Base-by-base conservation (phyloP, 2,113 vertebrate genomes). In the Gavialis gangeticus region DNA sequence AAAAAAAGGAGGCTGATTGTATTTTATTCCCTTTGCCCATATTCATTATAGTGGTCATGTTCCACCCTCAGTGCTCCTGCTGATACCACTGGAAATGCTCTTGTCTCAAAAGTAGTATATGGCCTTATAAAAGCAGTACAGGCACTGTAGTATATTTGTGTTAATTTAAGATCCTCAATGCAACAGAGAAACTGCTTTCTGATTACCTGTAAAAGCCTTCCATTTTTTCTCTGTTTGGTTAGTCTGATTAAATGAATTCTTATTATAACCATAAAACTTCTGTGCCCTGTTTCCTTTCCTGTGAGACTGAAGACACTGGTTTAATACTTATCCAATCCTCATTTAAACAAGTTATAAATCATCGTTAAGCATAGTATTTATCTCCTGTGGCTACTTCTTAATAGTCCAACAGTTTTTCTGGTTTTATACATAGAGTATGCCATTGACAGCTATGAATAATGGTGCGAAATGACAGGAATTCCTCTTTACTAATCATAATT, bases 201-300 rank as follows among this genome's bases (percentile, higher is more conserved):
- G 34, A 6, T 88, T 87, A 88, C 67, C 28, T 3, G 0, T 46
- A 63, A 95, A 90, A 0, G 0, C 76, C 82, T 85, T 90, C 76
- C 54, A 10, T 46, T 91, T 84, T 88, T 92, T 60, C 25, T 22
- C 95, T 93, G 85, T 92, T 94, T 93, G 88, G 63, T 14, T 82
- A 85, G 5, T 63, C 57, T 22, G 88, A 91, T 94, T 81, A 94
- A 91, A 92, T 84, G 59, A 93, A 94, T 96, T 96, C 75, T 80
- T 76, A 71, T 87, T 92, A 91, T 91, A 83, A 80, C 94, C 67
- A 89, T 83, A 90, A 86, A 92, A 93, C 78, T 60, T 56, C 25
- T 64, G 3, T 59, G 55, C 3, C 0, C 58, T 62, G 24, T 25
- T 85, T 82, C 46, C 76, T 78, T 76, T 37, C 88, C 76, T 87